These are phyloP conservation scores for Crepidodera aurea DNA, from an alignment of 2,888 invertebrate genomes.

Conservation along the genomic window DNA sequence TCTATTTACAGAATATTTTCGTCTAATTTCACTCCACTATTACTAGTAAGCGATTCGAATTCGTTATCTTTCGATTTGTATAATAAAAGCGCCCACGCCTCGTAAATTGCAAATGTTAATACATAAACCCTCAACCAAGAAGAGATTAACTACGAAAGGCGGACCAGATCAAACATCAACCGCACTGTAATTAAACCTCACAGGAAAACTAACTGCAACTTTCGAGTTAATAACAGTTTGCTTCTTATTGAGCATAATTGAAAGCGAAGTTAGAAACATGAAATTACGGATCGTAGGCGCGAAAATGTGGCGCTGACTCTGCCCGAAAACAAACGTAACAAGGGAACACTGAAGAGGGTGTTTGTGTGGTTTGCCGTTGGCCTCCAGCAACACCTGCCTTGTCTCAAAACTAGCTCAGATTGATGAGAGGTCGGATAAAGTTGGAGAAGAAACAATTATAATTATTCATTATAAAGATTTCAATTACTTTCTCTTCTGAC, in stretches of 20 bases:
- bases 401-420: not conserved
- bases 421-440: not conserved
- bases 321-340: not conserved
- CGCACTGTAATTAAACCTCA: not conserved
- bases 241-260: not conserved
- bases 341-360: not conserved
- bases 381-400: not conserved
- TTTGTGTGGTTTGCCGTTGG: not conserved
- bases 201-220: conserved; percentile 7
- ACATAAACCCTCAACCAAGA: no score
- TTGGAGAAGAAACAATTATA: no score
- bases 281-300: not conserved
- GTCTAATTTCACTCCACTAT: no score
- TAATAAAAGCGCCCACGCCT: no score
- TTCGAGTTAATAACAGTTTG: not conserved
- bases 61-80: no score
- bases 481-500: no score
- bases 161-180: not conserved
- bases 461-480: no score
- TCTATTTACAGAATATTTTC: no score
- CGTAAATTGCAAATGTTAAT: no score
- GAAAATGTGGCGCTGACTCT: not conserved
- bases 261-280: not conserved
- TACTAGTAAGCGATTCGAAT: no score
- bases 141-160: no score